Conservation (phyloP, 2,888 invertebrate genomes). For the Acleris holmiana region DNA sequence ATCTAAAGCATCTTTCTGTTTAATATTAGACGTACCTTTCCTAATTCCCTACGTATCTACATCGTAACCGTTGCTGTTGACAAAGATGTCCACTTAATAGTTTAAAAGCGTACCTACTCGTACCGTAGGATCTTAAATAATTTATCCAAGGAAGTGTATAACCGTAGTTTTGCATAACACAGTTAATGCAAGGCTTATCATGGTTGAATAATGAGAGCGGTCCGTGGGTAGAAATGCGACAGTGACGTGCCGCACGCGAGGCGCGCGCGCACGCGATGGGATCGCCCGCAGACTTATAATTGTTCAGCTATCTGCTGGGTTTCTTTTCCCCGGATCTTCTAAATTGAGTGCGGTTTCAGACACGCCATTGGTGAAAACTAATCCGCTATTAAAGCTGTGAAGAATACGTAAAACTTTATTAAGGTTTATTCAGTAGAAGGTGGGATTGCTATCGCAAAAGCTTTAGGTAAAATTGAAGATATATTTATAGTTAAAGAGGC, state of each 20-base stretch:
- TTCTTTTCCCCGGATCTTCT: conserved; percentile 22
- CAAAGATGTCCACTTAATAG: too few species aligned
- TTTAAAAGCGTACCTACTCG: too few species aligned
- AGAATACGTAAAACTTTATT: too few species aligned
- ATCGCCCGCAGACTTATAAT: conserved; percentile 11
- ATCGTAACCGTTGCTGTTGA: too few species aligned
- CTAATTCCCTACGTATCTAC: too few species aligned
- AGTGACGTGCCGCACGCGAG: conserved; percentile 59
- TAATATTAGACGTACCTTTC: too few species aligned
- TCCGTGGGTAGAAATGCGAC: conserved; percentile 57
- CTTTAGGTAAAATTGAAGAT: neutral
- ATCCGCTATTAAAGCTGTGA: too few species aligned
- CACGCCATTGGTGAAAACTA: neutral
- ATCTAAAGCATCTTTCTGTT: too few species aligned
- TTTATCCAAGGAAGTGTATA: conserved; percentile 31
- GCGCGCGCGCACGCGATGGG: conserved; percentile 40
- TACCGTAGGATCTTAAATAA: conserved; percentile 20
- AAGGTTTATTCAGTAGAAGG: too few species aligned
- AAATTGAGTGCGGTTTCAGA: conserved; percentile 7
- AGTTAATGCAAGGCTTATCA: conserved; percentile 29
- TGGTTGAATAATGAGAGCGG: conserved; percentile 44
- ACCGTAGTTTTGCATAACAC: conserved; percentile 30
- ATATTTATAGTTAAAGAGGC: neutral
- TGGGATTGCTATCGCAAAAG: too few species aligned
- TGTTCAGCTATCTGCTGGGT: conserved; percentile 14